phyloP scores from a whole-genome alignment of 1,140 invertebrate species.

The Branchinecta lynchi region DNA sequence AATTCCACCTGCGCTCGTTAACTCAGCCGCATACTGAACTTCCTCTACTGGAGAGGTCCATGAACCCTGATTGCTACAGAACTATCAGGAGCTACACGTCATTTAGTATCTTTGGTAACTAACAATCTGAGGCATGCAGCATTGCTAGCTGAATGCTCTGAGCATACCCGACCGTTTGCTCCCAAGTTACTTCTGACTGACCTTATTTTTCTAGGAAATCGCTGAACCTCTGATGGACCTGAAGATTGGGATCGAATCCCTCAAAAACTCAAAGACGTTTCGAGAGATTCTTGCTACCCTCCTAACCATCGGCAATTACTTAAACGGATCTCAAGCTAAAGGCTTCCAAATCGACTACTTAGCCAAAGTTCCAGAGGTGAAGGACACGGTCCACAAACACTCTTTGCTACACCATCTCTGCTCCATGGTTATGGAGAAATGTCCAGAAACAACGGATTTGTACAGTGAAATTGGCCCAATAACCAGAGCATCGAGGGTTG shows the following conservation, averaged over 20 bases:
- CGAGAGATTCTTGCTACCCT: conserved; percentile 81
- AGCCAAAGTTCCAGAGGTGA: conserved; percentile 95
- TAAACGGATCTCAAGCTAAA: conserved; percentile 86
- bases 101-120: too few species aligned
- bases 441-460: conserved; percentile 81
- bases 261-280: conserved; percentile 85
- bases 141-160: too few species aligned
- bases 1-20: too few species aligned
- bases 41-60: too few species aligned
- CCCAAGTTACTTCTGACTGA: background rate
- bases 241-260: conserved; percentile 83
- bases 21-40: too few species aligned
- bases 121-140: too few species aligned
- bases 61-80: too few species aligned
- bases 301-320: conserved; percentile 83
- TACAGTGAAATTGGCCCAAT: conserved; percentile 94
- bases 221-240: conserved; percentile 96
- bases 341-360: conserved; percentile 97
- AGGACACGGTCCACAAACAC: conserved; percentile 97
- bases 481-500: conserved; percentile 79
- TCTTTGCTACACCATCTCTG: conserved; percentile 92
- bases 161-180: too few species aligned
- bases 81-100: too few species aligned
- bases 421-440: conserved; percentile 92
- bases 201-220: conserved; percentile 72